Evolutionary conservation across 2,888 invertebrate species (phyloP), one percentile per base, ranked within the genome.

Genomic region (Morpho helenor): DNA sequence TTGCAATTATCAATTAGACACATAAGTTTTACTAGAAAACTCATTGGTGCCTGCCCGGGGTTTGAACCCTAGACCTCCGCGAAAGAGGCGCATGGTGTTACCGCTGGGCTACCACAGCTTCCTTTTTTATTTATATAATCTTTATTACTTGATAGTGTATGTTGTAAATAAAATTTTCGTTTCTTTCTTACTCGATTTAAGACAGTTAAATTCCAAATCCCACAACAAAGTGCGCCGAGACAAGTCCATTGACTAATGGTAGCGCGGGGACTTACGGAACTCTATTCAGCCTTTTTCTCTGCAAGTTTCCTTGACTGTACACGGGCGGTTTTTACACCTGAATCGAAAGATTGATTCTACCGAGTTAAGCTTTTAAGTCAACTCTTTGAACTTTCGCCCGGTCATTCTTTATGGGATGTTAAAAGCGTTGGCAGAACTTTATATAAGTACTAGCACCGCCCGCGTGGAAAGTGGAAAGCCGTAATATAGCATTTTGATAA

Each of bases 291-390:
- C 16, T 10, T 52, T 49, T 54, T 42, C 54, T 52, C 61, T 40
- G 52, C 57, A 49, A 57, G 52, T 58, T 53, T 60, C 53, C 53
- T 57, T 52, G 56, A 44, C 50, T 31, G 55, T 57, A 60, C 59
- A 55, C 52, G 56, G 47, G 39, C 23, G 56, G 56, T 57, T 58
- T 63, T 63, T 61, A n/a, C 50, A 63, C 61, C 58, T 63, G 63
- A 45, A 61, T 82, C 80, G 71, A 72, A 76, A 69, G 72, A 77
- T 75, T 70, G 59, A 60, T 60, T 60, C 56, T 49, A 55, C 57
- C 57, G 57, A 60, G 62, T 60, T 63, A 58, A 63, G 63, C 63
- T 63, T 62, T 62, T 55, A 56, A 62, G 55, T 53, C 62, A 56
- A 63, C 63, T 63, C 46, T 60, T 63, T 63, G 52, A 60, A 63